Base-by-base conservation (phyloP, 2,888 invertebrate genomes). In the Julus scandinavius region DNA sequence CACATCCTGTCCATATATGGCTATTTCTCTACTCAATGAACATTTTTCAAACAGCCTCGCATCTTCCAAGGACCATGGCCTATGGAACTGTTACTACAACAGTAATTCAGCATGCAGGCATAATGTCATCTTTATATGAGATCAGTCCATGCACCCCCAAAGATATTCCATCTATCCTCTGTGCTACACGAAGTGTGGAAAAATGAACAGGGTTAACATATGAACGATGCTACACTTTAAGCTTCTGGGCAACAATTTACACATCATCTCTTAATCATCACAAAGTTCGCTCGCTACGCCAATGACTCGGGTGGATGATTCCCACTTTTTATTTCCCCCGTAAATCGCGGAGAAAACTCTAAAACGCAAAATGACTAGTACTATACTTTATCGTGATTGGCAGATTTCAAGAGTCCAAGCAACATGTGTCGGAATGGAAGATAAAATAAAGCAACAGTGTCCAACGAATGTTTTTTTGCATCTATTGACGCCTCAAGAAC, bases 231-330 rank as follows among this genome's bases (percentile, higher is more conserved):
- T 80, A 80, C 13, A 13, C 80, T 80, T 45, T 38, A 80, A 29
- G 38, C 20, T 38, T 38, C 11, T 80, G 38, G 3, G 38, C 80
- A 29, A 80, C 80, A 80, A 29, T 80, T 38, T 80, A 80, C 29
- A 80, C 80, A 38, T 80, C 38, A 38, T 80, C 80, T 80, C 80
- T 38, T 11, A 80, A 80, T 80, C 80, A 80, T 80, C 80, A 38
- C 38, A 80, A 20, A 80, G 29, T 80, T 80, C 38, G 20, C 9
- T 72, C 63, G 45, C 45, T 5, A 72, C 20, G 20, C n/a, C 20
- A 72, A 58, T 58, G 58, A 72, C 63, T 72, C 63, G 20, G 63
- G 63, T n/a, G 58, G n/a, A 63, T 63, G 63, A 72, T 72, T 72
- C 63, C 20, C 63, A 17, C 17, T 63, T 63, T 29, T 29, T n/a